Evolutionary conservation across 2,888 invertebrate species (phyloP).

Genomic region (Epinotia bilunana): DNA sequence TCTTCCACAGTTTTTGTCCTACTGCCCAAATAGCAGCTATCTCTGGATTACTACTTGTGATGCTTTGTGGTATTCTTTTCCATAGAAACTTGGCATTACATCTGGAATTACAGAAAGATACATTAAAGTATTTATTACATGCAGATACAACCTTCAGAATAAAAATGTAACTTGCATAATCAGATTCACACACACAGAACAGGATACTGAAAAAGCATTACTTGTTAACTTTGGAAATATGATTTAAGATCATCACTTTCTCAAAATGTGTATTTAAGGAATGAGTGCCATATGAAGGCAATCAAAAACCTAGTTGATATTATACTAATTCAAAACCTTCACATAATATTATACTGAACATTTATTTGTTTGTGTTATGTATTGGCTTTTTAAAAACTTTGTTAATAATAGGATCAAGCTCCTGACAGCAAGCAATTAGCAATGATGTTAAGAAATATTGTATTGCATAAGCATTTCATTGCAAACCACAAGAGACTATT

Average conservation of each 20-base stretch:
- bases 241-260: background rate
- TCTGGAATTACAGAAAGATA: slow-evolving; percentile 73
- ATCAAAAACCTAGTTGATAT: too few species aligned
- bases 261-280: background rate
- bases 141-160: background rate
- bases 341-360: too few species aligned
- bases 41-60: slow-evolving; percentile 90
- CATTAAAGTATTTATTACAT: background rate
- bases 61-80: slow-evolving; percentile 93
- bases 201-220: background rate
- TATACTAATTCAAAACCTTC: too few species aligned
- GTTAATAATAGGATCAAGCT: too few species aligned
- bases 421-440: too few species aligned
- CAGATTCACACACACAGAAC: too few species aligned
- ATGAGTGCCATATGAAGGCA: too few species aligned
- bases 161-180: background rate
- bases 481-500: too few species aligned
- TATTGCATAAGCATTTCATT: too few species aligned
- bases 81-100: slow-evolving; percentile 96
- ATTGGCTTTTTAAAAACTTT: too few species aligned
- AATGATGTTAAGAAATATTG: too few species aligned
- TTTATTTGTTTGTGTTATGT: too few species aligned
- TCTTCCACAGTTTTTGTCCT: slow-evolving; percentile 93
- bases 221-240: background rate
- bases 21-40: slow-evolving; percentile 91